Evolutionary conservation across 2,888 invertebrate genomes (phyloP), one percentile per base, ranked within the genome.

Genomic region (Drosophila mulleri): DNA sequence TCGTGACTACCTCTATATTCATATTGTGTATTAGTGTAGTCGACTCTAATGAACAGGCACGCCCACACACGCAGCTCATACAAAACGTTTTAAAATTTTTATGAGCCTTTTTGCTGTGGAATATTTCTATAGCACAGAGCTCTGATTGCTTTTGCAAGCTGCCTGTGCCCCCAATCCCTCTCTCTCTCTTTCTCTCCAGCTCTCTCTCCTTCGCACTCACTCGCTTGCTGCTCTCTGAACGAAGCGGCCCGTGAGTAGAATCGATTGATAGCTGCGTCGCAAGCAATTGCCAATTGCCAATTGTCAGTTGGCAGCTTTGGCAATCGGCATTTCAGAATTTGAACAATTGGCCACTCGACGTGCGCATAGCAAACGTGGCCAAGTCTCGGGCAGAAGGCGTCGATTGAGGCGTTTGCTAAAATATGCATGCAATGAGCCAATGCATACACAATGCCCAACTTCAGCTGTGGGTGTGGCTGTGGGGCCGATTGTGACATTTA

Each of bases 21-120:
- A 11, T 54, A 11, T 54, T 18, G 72, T 45, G 75, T 75, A 65
- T 73, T 42, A 20, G 56, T 0, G 2, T 4, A 52, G 75, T 78
- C 68, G 75, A 59, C 68, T 73, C 12, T 9, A 2, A 41, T 2
- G 2, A 6, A 9, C 16, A 47, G 18, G 16, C 16, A 45, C 16
- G 3, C 8, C 26, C 23, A 54, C 18, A 14, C 53, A 23, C 56
- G 12, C 9, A 29, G 56, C 37, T n/a, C 48, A 53, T 23, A 47
- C 56, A 68, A 82, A 83, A 72, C 71, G 75, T 77, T 90, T 90
- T 89, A 76, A 72, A 89, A 83, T 59, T 91, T 91, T 90, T 86
- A 88, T 86, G 84, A 84, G 75, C 72, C 74, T 67, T 65, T 76
- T 63, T 67, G 42, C 35, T n/a, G 23, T 44, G 56, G 53, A 23